Base-by-base conservation (phyloP, 2,113 vertebrate genomes). In the Zosterops lateralis region DNA sequence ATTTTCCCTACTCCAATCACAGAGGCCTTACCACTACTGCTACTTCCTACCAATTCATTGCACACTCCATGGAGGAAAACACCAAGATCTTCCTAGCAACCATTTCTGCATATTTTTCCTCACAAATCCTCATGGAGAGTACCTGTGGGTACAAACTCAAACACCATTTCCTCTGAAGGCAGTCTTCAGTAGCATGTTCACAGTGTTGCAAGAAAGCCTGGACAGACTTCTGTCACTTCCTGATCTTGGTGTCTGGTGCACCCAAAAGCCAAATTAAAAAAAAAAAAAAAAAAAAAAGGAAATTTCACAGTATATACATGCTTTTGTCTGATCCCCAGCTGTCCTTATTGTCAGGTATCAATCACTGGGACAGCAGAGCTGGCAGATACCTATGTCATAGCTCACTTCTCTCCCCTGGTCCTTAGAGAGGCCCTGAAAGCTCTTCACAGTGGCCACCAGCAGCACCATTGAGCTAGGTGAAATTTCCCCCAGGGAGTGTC, bases 261-360 rank as follows among this genome's bases (percentile, higher is more conserved):
- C 53, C 26, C 18, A 32, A 64, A 61, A 21, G 14, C 14, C 47
- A 62, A 78, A 54, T 1, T 1, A 34, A 24, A 50, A 34, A 22
- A 60, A 28, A 67, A 16, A 22, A 34, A 24, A 47, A 34, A 22
- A 34, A 34, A 22, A 56, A 32, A 67, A 16, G 0, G 1, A 38
- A 90, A 44, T 13, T 64, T 57, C 31, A 47, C 12, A 56, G 28
- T 1, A 0, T 3, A 0, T 12, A 34, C 2, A 7, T 0, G 1
- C 17, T 50, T n/a, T 60, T 22, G 12, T 79, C 45, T 71, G 71
- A 71, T 42, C 4, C 42, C 11, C 4, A 2, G 31, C 21, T 54
- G 61, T 28, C 34, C 54, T 51, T 44, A 42, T 5, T 51, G 54
- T 34, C 1, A 22, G 14, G 7, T 50, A 12, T 42, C 0, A 0